Base-by-base conservation (phyloP, 2,888 invertebrate species). In the Selenia dentaria region DNA sequence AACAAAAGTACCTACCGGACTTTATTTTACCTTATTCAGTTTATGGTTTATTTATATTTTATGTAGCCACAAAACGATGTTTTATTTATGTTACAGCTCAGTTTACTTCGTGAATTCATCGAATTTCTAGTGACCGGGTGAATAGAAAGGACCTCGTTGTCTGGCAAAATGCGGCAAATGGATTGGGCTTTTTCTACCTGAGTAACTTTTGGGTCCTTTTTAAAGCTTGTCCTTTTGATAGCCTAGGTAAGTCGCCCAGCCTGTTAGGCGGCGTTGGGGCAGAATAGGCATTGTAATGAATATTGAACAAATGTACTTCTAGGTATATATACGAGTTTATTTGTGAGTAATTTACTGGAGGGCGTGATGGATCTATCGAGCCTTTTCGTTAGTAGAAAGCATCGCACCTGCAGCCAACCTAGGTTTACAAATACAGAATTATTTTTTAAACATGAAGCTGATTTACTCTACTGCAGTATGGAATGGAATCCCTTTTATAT, bases 171-270 rank as follows among this genome's bases (percentile, higher is more conserved):
- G 26, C 29, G 16, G 16, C 40, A 56, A 57, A 58, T 60, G 58
- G 54, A 58, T 58, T 58, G 47, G 51, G 33, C 37, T 52, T 49
- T 51, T 51, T 50, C 42, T 43, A 52, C 48, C 48, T 48, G 38
- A 49, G 33, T 24, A 40, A 50, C 14, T 42, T 37, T 51, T 31
- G 43, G 31, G 41, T 35, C 29, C 46, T 51, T 44, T 48, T 51
- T 54, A 50, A 47, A 47, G 45, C 49, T 44, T 49, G 49, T 51
- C 48, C 39, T 47, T 28, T 44, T 44, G 46, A 51, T 47, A 34
- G 51, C 41, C 47, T 26, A 39, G 31, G 14, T 44, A 26, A 40
- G 40, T 22, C 20, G 34, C 18, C 5, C n/a, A 20, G 11, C 27
- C 20, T 37, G 22, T 28, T 28, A 12, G 28, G 25, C 25, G 22